These are phyloP conservation scores for Drosophila basisetae DNA, from an alignment of 2,888 invertebrate species.

Conservation along the genomic window DNA sequence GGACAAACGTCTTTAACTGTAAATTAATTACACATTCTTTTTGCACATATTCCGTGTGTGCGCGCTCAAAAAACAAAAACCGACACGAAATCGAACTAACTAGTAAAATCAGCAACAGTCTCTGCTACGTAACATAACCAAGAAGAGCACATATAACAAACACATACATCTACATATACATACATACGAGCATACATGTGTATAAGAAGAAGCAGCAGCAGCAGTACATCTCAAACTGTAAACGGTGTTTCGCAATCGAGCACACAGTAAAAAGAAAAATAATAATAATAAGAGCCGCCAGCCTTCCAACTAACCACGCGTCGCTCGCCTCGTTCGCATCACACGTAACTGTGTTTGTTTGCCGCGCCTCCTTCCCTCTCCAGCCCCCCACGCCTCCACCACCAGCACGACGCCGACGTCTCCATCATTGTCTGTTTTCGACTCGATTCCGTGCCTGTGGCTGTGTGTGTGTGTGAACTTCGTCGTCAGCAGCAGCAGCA, in stretches of 20 bases:
- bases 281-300: constrained; percentile 6
- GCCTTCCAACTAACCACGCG: constrained; percentile 40
- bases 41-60: constrained; percentile 24
- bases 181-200: neutral
- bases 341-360: constrained; percentile 24
- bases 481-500: constrained; percentile 21
- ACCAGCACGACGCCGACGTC: neutral
- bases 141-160: constrained; percentile 20
- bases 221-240: constrained; percentile 45
- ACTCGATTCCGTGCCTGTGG: constrained; percentile 2
- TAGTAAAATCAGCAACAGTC: constrained; percentile 21
- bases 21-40: constrained; percentile 18
- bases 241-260: constrained; percentile 49
- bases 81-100: neutral
- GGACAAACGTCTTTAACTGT: constrained; percentile 8
- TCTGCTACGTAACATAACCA: constrained; percentile 28
- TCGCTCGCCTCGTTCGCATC: constrained; percentile 17
- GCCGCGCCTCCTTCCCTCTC: neutral
- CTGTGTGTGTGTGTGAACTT: constrained; percentile 1
- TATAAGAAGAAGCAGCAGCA: constrained; percentile 4
- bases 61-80: constrained; percentile 12
- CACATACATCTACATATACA: neutral
- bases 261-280: constrained; percentile 7
- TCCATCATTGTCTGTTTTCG: neutral
- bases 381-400: neutral